phyloP scores from a whole-genome alignment of 2,113 vertebrate species.

The Trichomycterus rosablanca region DNA sequence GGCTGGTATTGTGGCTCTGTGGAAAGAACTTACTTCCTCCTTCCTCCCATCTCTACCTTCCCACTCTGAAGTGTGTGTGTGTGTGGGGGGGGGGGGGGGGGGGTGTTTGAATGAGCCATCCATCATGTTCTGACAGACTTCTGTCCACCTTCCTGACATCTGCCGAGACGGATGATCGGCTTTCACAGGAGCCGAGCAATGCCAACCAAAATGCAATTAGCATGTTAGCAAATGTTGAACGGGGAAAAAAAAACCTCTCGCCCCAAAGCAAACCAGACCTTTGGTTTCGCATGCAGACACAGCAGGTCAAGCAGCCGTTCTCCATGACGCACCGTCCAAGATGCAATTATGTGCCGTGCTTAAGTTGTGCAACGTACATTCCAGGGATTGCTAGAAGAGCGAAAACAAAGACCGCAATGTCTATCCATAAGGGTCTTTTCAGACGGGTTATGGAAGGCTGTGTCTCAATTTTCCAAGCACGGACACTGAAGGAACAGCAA shows the following conservation, averaged over 20 bases:
- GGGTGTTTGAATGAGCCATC: slow-evolving; percentile 58
- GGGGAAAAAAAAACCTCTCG: not conserved
- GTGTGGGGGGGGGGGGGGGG: too few species aligned
- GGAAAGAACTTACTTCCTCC: slow-evolving; percentile 20
- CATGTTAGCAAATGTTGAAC: slow-evolving; percentile 43
- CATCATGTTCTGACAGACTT: slow-evolving; percentile 70
- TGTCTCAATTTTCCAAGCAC: slow-evolving; percentile 54
- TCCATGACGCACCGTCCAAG: slow-evolving; percentile 11
- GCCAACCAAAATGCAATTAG: slow-evolving; percentile 57
- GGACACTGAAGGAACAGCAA: slow-evolving; percentile 50
- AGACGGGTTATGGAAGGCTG: slow-evolving; percentile 48
- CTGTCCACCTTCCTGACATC: slow-evolving; percentile 64
- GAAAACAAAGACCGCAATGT: slow-evolving; percentile 61
- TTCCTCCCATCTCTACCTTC: slow-evolving; percentile 27
- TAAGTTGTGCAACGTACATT: slow-evolving; percentile 17
- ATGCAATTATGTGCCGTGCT: slow-evolving; percentile 55
- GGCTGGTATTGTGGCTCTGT: slow-evolving; percentile 41
- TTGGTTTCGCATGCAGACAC: slow-evolving; percentile 2
- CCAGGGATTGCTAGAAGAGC: not conserved
- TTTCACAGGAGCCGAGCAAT: slow-evolving; percentile 51
- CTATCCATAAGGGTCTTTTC: slow-evolving; percentile 56
- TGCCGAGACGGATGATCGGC: slow-evolving; percentile 59
- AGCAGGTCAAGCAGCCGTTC: slow-evolving; percentile 52
- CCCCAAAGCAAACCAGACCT: slow-evolving; percentile 16
- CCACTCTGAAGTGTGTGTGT: too few species aligned